Evolutionary conservation across 2,113 vertebrate genomes (phyloP).

Genomic region (Clarias macrocephalus): DNA sequence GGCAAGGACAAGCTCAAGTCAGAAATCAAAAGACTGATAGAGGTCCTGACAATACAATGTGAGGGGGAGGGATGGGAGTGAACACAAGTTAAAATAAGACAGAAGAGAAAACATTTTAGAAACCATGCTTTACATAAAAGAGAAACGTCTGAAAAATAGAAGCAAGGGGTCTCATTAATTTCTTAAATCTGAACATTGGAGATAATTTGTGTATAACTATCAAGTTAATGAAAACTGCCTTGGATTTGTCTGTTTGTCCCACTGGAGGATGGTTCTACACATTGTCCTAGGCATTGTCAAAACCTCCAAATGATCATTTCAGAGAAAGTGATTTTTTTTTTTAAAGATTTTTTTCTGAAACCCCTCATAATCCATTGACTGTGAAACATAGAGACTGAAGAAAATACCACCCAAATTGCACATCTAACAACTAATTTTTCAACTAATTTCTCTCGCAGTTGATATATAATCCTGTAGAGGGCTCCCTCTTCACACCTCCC

Average conservation of each 20-base stretch:
- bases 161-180: neutral
- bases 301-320: neutral
- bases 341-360: neutral
- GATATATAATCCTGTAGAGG: conserved; percentile 62
- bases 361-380: neutral
- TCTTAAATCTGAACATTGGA: neutral
- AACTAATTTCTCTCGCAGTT: conserved; percentile 42
- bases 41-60: neutral
- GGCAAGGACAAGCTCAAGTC: conserved; percentile 8
- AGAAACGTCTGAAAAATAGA: neutral
- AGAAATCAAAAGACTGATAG: conserved; percentile 13
- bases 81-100: conserved; percentile 9
- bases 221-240: neutral
- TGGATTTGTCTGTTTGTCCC: neutral
- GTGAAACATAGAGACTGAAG: neutral
- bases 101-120: neutral
- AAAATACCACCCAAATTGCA: neutral
- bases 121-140: neutral
- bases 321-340: neutral
- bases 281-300: neutral
- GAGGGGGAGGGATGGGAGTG: neutral
- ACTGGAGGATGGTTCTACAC: neutral
- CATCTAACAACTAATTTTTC: neutral
- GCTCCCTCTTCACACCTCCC: conserved; percentile 51
- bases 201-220: neutral